phyloP scores from a whole-genome alignment of 1,140 invertebrate genomes.

The Lineus longissimus region DNA sequence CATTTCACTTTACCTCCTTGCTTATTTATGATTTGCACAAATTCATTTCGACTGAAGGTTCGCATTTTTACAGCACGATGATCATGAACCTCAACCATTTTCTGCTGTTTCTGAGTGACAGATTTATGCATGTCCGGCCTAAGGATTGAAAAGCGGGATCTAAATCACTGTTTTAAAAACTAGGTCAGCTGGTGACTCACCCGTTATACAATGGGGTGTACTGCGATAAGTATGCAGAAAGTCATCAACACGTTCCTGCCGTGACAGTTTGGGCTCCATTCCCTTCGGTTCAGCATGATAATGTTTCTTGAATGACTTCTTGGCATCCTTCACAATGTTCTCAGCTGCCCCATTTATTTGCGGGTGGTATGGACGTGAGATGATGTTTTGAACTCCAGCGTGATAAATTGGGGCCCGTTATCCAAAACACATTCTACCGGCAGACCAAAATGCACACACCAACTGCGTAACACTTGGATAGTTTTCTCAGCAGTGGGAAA shows the following conservation, averaged over 20 bases:
- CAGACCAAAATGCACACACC: constrained; percentile 26
- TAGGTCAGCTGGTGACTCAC: background rate
- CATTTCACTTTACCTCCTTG: background rate
- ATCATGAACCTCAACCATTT: constrained; percentile 5
- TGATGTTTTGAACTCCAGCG: constrained; percentile 43
- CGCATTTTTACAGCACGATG: constrained; percentile 3
- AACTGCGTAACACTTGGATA: background rate
- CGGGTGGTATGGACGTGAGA: constrained; percentile 35
- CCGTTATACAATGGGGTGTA: background rate
- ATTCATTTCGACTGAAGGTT: background rate
- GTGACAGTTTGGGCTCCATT: background rate
- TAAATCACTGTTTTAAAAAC: background rate
- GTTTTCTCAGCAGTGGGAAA: constrained; percentile 14
- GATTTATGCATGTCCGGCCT: background rate
- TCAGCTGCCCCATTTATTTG: constrained; percentile 41
- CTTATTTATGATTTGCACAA: background rate
- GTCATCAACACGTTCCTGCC: background rate
- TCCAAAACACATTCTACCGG: constrained; percentile 47
- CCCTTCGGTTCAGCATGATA: background rate
- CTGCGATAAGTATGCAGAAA: background rate
- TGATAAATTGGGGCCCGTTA: constrained; percentile 54
- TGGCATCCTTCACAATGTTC: constrained; percentile 17
- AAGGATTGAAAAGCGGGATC: background rate
- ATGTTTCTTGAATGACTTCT: constrained; percentile 1
- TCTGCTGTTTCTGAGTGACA: background rate